Conservation (phyloP, 1,140 invertebrate genomes). For the Pseudachorutes palmiensis region DNA sequence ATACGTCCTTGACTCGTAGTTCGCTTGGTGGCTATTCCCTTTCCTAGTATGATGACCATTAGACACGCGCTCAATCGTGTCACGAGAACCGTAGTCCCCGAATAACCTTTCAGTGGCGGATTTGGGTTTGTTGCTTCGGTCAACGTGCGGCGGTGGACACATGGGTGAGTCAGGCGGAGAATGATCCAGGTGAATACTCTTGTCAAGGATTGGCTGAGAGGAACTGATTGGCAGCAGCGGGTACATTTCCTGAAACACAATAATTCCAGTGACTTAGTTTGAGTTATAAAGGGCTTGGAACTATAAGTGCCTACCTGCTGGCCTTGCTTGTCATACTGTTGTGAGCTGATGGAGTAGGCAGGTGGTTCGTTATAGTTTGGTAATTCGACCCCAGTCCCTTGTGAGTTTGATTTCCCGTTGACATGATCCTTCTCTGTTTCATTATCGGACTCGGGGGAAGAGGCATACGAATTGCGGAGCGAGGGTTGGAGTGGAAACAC, state of each 20-base stretch:
- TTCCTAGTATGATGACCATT: not conserved
- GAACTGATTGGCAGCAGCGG: constrained; percentile 13
- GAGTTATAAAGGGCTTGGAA: not conserved
- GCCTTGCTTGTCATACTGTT: not conserved
- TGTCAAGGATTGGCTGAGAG: constrained; percentile 14
- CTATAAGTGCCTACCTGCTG: constrained; percentile 11
- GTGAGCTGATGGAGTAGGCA: constrained; percentile 54
- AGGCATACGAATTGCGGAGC: constrained; percentile 87
- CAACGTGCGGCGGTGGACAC: constrained; percentile 61
- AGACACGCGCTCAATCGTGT: not conserved
- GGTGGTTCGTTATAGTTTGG: constrained; percentile 56
- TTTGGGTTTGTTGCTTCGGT: constrained; percentile 58
- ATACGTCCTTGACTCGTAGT: not conserved
- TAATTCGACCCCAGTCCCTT: constrained; percentile 39
- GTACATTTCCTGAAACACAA: not conserved
- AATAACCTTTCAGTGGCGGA: constrained; percentile 55
- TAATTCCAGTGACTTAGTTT: not conserved
- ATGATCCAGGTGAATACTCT: constrained; percentile 33
- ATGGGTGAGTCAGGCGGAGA: constrained; percentile 37
- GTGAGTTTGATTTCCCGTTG: constrained; percentile 11
- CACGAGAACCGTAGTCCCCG: constrained; percentile 43
- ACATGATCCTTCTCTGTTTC: constrained; percentile 48
- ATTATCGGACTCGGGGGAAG: constrained; percentile 87
- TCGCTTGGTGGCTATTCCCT: not conserved
- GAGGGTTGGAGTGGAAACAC: constrained; percentile 80